These are phyloP conservation scores for Protophormia terraenovae DNA, from an alignment of 2,888 invertebrate species.

Conservation along the genomic window DNA sequence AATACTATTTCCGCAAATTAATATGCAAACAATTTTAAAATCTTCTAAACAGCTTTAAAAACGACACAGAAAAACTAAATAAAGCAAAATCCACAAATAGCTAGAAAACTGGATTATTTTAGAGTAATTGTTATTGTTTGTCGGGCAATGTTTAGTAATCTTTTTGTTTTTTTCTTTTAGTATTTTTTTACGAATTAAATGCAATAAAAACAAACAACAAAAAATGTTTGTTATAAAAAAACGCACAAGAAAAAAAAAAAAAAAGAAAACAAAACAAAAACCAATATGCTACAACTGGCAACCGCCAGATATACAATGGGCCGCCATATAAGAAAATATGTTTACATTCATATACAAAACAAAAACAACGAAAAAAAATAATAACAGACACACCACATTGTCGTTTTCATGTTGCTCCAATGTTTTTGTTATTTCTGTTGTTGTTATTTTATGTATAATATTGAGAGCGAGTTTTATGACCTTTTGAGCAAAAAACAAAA, in stretches of 20 bases:
- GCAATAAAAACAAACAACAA: slow-evolving; percentile 33
- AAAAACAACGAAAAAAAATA: slow-evolving; percentile 19
- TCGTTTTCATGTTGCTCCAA: slow-evolving; percentile 61
- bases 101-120: slow-evolving; percentile 57
- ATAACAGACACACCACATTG: slow-evolving; percentile 65
- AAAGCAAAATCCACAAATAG: slow-evolving; percentile 45
- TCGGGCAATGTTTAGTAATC: neutral
- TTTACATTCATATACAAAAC: no score
- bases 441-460: slow-evolving; percentile 57
- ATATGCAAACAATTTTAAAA: neutral
- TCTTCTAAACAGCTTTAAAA: neutral
- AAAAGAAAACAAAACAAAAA: slow-evolving; percentile 46
- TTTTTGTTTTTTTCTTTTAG: neutral
- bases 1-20: neutral
- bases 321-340: no score
- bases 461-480: slow-evolving; percentile 69
- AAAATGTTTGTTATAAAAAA: slow-evolving; percentile 34
- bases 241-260: neutral
- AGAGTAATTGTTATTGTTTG: slow-evolving; percentile 7
- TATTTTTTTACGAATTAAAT: slow-evolving; percentile 5
- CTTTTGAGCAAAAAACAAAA: slow-evolving; percentile 56
- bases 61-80: neutral
- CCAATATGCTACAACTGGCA: slow-evolving; percentile 33
- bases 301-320: slow-evolving; percentile 45
- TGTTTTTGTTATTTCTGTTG: slow-evolving; percentile 48